Conservation (phyloP, 2,888 invertebrate species). For the Eupithecia subumbrata region DNA sequence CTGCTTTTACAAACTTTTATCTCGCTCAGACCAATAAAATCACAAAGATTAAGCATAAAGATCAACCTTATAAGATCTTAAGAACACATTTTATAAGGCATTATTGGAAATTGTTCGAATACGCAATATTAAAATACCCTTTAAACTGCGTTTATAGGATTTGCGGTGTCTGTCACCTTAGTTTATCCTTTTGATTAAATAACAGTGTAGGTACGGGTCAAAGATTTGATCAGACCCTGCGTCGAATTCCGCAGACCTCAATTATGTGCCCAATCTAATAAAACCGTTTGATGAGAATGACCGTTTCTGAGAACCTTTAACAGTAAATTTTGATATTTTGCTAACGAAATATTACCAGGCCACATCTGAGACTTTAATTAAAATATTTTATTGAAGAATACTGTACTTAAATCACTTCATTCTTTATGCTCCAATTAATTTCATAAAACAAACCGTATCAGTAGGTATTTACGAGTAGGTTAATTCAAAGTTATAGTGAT, state of each 20-base stretch:
- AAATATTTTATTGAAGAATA: too few species aligned
- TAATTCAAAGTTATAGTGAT: neutral
- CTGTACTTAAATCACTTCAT: neutral
- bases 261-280: conserved; percentile 2
- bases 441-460: neutral
- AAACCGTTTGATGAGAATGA: neutral
- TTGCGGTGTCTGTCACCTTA: conserved; percentile 14
- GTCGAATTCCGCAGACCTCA: conserved; percentile 4
- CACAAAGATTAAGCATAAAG: conserved; percentile 14
- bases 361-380: neutral
- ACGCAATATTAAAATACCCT: neutral
- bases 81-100: conserved; percentile 16
- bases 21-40: conserved; percentile 9
- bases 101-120: conserved; percentile 34
- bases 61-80: conserved; percentile 13
- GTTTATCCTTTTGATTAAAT: conserved; percentile 1
- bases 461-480: too few species aligned
- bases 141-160: conserved; percentile 18
- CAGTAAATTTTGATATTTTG: neutral
- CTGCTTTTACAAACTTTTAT: conserved; percentile 7
- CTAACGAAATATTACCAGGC: neutral
- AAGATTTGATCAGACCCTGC: neutral
- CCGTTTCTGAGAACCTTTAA: neutral
- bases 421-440: neutral
- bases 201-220: neutral